Base-by-base conservation (phyloP, 2,888 invertebrate genomes). In the Caenorhabditis virilis region DNA sequence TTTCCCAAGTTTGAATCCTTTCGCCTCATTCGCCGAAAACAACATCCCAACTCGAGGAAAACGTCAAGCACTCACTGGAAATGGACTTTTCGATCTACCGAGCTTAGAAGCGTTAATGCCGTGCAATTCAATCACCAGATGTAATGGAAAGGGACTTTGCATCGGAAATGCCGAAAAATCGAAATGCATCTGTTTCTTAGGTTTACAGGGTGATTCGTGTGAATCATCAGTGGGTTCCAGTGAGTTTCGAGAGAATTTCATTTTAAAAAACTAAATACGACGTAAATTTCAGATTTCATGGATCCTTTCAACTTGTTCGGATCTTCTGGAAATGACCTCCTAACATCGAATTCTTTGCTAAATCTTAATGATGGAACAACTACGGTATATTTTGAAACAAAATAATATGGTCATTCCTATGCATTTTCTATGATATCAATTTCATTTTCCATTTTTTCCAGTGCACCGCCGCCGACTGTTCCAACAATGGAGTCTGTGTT, bases 181-280 rank as follows among this genome's bases (percentile, higher is more conserved):
- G 83, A 88, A 88, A 58, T 95, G 95, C 83, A 88, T 89, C 77
- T 95, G 95, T 83, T 89, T 92, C 82, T 85, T 94, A 7, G 95
- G 95, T 1, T 95, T 93, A 93, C 92, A 91, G 0, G 94, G 94
- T 0, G 88, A 89, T 35, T 56, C 55, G 4, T 62, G 62, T 27
- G 62, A 62, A n/a, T n/a, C n/a, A n/a, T n/a, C n/a, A n/a, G 30
- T 30, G 30, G 30, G 13, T 30, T 30, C 13, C n/a, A n/a, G n/a
- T n/a, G n/a, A n/a, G n/a, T n/a, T n/a, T n/a, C n/a, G n/a, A n/a
- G n/a, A n/a, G n/a, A n/a, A n/a, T n/a, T n/a, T n/a, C n/a, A n/a
- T n/a, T n/a, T n/a, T n/a, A n/a, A n/a, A n/a, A n/a, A n/a, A n/a
- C n/a, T n/a, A n/a, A 9, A 46, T 4, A n/a, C n/a, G 22, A 41